Conservation (phyloP, 64 coral and sea anemone genomes). For the Montipora foliosa region DNA sequence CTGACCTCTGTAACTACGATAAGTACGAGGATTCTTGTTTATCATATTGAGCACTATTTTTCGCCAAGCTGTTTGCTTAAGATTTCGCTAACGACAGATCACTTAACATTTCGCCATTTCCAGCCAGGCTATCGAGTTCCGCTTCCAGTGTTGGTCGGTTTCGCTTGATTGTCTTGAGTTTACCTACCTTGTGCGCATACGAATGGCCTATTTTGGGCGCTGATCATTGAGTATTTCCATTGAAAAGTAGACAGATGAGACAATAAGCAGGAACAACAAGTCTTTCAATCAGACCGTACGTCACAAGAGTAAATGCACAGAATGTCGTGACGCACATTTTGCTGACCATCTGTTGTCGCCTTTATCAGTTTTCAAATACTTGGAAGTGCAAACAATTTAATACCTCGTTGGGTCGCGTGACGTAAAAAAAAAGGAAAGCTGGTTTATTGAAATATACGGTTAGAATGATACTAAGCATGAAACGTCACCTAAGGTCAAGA, state of each 20-base stretch:
- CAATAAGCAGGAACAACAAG: conserved; percentile 22
- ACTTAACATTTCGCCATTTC: neutral
- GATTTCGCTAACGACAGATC: conserved; percentile 15
- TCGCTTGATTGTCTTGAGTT: neutral
- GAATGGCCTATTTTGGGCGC: conserved; percentile 1
- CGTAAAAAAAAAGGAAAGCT: neutral
- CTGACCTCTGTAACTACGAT: conserved; percentile 17
- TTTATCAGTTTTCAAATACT: conserved; percentile 18
- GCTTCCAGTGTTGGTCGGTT: neutral
- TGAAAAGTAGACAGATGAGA: conserved; percentile 55
- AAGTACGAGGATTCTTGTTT: conserved; percentile 39
- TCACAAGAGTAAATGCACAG: neutral
- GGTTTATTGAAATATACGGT: neutral
- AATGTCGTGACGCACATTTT: conserved; percentile 17
- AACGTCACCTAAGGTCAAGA: too few relatives aligned
- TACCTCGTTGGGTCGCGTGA: conserved; percentile 12
- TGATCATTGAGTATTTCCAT: conserved; percentile 12
- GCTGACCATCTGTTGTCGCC: neutral
- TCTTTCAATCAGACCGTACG: conserved; percentile 15
- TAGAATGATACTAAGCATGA: neutral
- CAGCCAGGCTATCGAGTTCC: neutral
- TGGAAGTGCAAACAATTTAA: neutral
- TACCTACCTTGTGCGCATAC: neutral
- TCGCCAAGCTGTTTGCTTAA: conserved; percentile 13
- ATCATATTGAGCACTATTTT: conserved; percentile 31